A percentile compares a stretch with the other conserved stretches of the same genome.
Conservation (phyloP, 2,888 invertebrate species). For the Diploptera punctata region DNA sequence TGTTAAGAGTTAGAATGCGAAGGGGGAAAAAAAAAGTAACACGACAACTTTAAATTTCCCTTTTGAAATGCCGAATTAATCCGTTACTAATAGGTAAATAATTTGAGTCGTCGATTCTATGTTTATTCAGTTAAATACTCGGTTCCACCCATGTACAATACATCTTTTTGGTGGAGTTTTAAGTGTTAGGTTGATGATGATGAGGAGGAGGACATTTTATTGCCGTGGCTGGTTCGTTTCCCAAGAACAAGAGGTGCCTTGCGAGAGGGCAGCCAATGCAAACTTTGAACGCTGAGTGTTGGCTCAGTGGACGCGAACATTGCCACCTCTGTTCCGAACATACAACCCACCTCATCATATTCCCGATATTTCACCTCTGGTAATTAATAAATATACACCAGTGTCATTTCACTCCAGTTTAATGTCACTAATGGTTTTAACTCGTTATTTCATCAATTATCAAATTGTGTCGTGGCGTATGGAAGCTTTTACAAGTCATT, state of each 20-base stretch:
- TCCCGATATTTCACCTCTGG: background rate
- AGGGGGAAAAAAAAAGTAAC: background rate
- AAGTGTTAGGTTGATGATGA: background rate
- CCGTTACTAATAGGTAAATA: constrained; percentile 28
- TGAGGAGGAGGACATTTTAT: constrained; percentile 10
- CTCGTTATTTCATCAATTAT: too few species aligned
- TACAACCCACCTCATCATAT: background rate
- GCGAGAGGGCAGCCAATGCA: constrained; percentile 10
- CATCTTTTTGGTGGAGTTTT: constrained; percentile 4
- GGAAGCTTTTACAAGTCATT: too few species aligned
- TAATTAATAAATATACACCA: too few species aligned
- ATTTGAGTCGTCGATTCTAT: constrained; percentile 15
- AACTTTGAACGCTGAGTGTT: background rate
- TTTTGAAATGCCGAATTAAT: constrained; percentile 28
- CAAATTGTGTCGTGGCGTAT: too few species aligned
- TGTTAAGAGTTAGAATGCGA: background rate
- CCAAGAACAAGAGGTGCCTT: constrained; percentile 16
- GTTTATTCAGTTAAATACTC: constrained; percentile 18
- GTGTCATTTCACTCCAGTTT: too few species aligned
- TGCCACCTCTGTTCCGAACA: constrained; percentile 1
- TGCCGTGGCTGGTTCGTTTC: constrained; percentile 19
- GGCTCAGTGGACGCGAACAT: constrained; percentile 3
- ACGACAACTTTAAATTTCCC: constrained; percentile 17
- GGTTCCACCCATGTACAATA: background rate
- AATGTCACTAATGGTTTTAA: too few species aligned